These are phyloP conservation scores for Acipenser ruthenus DNA, from an alignment of 2,797 vertebrate genomes.

Conservation along the genomic window DNA sequence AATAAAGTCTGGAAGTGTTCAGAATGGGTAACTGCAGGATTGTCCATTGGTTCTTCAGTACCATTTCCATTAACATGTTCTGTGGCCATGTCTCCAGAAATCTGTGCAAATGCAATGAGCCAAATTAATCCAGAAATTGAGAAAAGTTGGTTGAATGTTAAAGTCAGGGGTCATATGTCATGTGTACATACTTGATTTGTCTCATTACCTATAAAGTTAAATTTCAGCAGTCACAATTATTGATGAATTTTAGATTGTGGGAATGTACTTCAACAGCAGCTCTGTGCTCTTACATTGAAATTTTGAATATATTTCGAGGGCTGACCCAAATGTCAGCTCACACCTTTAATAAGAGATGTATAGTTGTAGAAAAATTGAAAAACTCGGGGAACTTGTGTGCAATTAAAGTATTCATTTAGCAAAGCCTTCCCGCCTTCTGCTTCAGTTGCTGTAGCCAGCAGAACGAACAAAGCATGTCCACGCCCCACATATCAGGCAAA, in stretches of 20 bases:
- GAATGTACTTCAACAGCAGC: too few species aligned
- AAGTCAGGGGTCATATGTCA: slow-evolving; percentile 18
- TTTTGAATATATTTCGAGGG: too few species aligned
- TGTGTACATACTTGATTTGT: neutral
- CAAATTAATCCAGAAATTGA: slow-evolving; percentile 58
- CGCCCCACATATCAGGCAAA: neutral
- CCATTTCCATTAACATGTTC: slow-evolving; percentile 97
- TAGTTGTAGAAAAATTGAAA: too few species aligned
- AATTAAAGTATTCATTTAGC: neutral
- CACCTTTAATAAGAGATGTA: too few species aligned
- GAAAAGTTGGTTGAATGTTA: slow-evolving; percentile 8
- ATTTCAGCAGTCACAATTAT: too few species aligned
- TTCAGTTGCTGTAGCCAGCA: neutral
- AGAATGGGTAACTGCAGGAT: slow-evolving; percentile 80
- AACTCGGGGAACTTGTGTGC: too few species aligned
- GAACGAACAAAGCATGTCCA: slow-evolving; percentile 17
- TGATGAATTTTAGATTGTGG: too few species aligned
- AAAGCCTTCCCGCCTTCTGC: slow-evolving; percentile 11
- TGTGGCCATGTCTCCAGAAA: slow-evolving; percentile 90
- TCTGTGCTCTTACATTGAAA: too few species aligned
- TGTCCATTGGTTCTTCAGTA: slow-evolving; percentile 95
- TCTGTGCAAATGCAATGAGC: slow-evolving; percentile 89
- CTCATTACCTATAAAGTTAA: neutral
- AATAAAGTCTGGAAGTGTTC: slow-evolving; percentile 88
- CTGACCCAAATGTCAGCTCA: too few species aligned